Base-by-base conservation (phyloP, 2,113 vertebrate species). In the Nycticryphes semicollaris region DNA sequence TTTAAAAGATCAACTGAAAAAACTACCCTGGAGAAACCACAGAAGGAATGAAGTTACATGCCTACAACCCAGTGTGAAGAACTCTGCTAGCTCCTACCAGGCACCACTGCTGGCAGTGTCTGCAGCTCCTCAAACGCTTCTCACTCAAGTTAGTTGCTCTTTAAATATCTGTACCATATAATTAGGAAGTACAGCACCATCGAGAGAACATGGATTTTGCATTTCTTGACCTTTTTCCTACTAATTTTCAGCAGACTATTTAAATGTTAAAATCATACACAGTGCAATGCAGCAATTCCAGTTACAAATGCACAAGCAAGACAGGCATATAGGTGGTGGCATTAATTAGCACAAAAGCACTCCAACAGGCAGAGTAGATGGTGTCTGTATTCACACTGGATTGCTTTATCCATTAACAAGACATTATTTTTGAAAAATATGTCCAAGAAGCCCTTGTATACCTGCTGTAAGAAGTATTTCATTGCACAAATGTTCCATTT, bases 201-300 rank as follows among this genome's bases (percentile, higher is more conserved):
- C 0, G 1, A 79, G 45, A 79, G 82, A 92, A 95, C 57, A 73
- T 4, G 57, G 73, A 81, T 92, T 96, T 95, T 94, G 70, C 89
- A 94, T 91, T 95, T 96, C 70, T 87, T 95, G 95, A 95, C 95
- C 91, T 96, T 96, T 92, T 96, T 66, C 84, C 47, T 51, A 87
- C 59, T 96, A 92, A 93, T 93, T 94, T 94, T 69, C 74, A 84
- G 33, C 77, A 92, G 69, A 87, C n/a, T 78, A 84, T 78, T 77
- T 89, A 89, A 89, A 96, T 66, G 54, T 59, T 90, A 82, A 87
- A 93, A 91, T 84, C 3, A 1, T 48, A 84, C 3, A 2, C 16
- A 0, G 0, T 91, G 66, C 47, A 84, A 81, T 22, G 50, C 3
- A 10, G 59, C 0, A 0, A 91, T 75, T 93, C 47, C 67, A 62